These are phyloP conservation scores for Crepidodera aurea DNA, from an alignment of 2,888 invertebrate species.

Conservation along the genomic window DNA sequence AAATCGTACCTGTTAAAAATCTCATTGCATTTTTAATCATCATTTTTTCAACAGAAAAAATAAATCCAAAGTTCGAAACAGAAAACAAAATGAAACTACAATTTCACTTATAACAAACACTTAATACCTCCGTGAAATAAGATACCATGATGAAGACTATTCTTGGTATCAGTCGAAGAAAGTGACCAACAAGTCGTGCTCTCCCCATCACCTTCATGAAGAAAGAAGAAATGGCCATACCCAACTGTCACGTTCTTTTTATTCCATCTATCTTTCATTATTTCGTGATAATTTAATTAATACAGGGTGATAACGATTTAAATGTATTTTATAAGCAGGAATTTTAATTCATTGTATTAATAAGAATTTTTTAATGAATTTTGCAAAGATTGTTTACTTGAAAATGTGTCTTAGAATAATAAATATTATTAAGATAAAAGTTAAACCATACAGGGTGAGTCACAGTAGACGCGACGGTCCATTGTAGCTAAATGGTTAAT, in stretches of 20 bases:
- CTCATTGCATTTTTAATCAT: constrained; percentile 27
- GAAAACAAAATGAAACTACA: too few relatives aligned
- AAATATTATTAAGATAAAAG: too few relatives aligned
- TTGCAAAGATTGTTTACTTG: too few relatives aligned
- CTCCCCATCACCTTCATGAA: constrained; percentile 6
- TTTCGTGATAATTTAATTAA: neutral
- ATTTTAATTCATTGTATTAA: too few relatives aligned
- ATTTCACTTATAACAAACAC: too few relatives aligned
- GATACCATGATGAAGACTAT: constrained; percentile 18
- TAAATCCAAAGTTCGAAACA: neutral
- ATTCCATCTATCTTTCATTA: constrained; percentile 4
- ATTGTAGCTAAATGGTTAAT: too few relatives aligned
- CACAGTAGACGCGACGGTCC: too few relatives aligned
- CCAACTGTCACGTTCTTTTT: constrained; percentile 27
- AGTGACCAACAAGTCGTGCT: constrained; percentile 3
- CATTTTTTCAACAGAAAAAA: neutral
- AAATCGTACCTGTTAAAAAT: constrained; percentile 22
- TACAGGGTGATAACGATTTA: neutral
- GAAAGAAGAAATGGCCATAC: constrained; percentile 25
- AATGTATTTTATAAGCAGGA: too few relatives aligned
- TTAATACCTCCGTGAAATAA: neutral
- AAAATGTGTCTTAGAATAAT: too few relatives aligned
- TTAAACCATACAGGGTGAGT: too few relatives aligned
- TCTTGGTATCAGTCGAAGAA: constrained; percentile 13
- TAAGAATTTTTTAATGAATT: too few relatives aligned